phyloP scores from a whole-genome alignment of 2,113 vertebrate species.

The Gulo gulo region DNA sequence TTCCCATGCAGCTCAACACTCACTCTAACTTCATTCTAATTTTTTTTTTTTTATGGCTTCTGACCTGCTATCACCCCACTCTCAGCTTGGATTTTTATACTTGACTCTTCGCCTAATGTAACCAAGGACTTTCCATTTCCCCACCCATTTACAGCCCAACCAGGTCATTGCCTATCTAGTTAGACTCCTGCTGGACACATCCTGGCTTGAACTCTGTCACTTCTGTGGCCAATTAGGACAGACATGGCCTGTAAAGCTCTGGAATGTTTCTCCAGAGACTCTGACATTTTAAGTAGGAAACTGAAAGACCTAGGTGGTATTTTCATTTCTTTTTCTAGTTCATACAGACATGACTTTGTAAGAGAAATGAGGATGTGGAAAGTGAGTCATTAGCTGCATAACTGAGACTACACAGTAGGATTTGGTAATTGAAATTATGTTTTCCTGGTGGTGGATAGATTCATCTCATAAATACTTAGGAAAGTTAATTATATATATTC shows the following conservation, averaged over 20 bases:
- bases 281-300: slow-evolving; percentile 73
- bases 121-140: slow-evolving; percentile 65
- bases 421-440: slow-evolving; percentile 41
- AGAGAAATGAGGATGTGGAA: slow-evolving; percentile 70
- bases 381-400: slow-evolving; percentile 71
- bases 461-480: slow-evolving; percentile 49
- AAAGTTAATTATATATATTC: slow-evolving; percentile 40
- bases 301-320: slow-evolving; percentile 66
- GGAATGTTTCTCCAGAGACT: slow-evolving; percentile 68
- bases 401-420: slow-evolving; percentile 51
- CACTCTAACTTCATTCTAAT: background rate
- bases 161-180: slow-evolving; percentile 25
- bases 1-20: background rate
- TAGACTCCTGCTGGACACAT: slow-evolving; percentile 52
- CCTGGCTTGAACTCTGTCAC: slow-evolving; percentile 57
- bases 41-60: background rate
- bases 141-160: slow-evolving; percentile 59
- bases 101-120: slow-evolving; percentile 29
- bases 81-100: slow-evolving; percentile 38
- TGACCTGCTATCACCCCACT: slow-evolving; percentile 69
- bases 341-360: slow-evolving; percentile 73
- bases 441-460: slow-evolving; percentile 56
- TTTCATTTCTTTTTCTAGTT: slow-evolving; percentile 75
- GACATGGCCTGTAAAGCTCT: slow-evolving; percentile 58
- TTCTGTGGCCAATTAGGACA: slow-evolving; percentile 60